Evolutionary conservation across 2,888 invertebrate species (phyloP).

Genomic region (Plebejus anna): DNA sequence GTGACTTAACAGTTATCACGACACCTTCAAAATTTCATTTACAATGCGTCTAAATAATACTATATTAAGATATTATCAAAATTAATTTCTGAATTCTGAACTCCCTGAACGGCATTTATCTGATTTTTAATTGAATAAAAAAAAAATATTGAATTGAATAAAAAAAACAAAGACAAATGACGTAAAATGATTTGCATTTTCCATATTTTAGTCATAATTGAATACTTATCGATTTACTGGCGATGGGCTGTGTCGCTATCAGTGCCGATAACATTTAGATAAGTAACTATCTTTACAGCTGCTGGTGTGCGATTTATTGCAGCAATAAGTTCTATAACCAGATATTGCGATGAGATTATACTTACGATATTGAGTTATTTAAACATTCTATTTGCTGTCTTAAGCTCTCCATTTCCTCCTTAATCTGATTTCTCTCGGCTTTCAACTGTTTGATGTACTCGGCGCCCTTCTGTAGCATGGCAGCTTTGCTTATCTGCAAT

Average conservation of each 20-base stretch:
- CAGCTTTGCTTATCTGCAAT: conserved; percentile 92
- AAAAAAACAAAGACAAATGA: neutral
- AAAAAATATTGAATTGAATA: no score
- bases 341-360: conserved; percentile 33
- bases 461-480: conserved; percentile 97
- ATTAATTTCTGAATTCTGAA: no score
- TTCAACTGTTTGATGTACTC: conserved; percentile 95
- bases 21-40: no score
- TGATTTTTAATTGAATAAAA: no score
- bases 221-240: neutral
- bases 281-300: neutral
- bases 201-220: neutral
- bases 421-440: conserved; percentile 89
- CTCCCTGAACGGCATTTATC: neutral
- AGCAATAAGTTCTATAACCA: neutral
- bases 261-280: neutral
- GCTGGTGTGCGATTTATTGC: conserved; percentile 10
- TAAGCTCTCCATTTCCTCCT: conserved; percentile 93
- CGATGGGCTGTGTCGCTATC: neutral
- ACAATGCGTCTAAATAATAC: no score
- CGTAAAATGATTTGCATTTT: neutral
- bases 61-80: no score
- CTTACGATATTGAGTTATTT: conserved; percentile 93
- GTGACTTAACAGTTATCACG: no score
- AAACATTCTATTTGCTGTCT: conserved; percentile 94